Evolutionary conservation across 2,888 invertebrate genomes (phyloP).

Genomic region (Plebejus argus): DNA sequence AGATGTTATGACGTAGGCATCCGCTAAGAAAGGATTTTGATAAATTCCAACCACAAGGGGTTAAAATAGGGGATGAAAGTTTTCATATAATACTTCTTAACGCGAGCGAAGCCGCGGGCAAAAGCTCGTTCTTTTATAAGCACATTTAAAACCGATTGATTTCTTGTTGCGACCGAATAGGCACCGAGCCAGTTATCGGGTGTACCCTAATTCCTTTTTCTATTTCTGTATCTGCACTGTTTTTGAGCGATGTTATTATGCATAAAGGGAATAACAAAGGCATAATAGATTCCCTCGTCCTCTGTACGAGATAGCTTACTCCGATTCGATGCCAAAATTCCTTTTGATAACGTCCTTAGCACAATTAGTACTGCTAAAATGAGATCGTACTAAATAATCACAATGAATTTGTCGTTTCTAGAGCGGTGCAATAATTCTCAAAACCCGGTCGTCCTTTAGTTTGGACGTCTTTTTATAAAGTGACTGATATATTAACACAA

Average conservation of each 20-base stretch:
- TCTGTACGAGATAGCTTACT: slow-evolving; percentile 37
- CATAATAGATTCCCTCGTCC: slow-evolving; percentile 15
- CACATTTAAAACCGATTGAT: neutral
- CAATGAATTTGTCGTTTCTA: slow-evolving; percentile 56
- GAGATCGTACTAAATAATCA: slow-evolving; percentile 64
- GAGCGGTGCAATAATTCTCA: slow-evolving; percentile 50
- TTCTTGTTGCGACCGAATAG: neutral
- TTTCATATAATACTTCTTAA: too few relatives aligned
- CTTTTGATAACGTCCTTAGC: slow-evolving; percentile 55
- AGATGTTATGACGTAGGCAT: too few relatives aligned
- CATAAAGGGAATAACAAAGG: slow-evolving; percentile 23
- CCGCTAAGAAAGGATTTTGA: too few relatives aligned
- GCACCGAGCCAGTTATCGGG: neutral
- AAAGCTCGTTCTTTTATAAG: too few relatives aligned
- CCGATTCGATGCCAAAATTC: slow-evolving; percentile 43
- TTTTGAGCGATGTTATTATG: slow-evolving; percentile 23
- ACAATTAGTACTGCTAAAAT: slow-evolving; percentile 69
- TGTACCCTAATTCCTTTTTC: slow-evolving; percentile 32
- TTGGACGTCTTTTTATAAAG: slow-evolving; percentile 36
- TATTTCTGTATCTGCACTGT: slow-evolving; percentile 33
- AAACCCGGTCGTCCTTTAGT: slow-evolving; percentile 44
- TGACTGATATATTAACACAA: neutral
- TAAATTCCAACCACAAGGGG: too few relatives aligned
- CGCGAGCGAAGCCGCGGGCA: too few relatives aligned
- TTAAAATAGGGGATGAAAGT: too few relatives aligned